These are phyloP conservation scores for Carcina quercana DNA, from an alignment of 2,888 invertebrate genomes.

Conservation along the genomic window DNA sequence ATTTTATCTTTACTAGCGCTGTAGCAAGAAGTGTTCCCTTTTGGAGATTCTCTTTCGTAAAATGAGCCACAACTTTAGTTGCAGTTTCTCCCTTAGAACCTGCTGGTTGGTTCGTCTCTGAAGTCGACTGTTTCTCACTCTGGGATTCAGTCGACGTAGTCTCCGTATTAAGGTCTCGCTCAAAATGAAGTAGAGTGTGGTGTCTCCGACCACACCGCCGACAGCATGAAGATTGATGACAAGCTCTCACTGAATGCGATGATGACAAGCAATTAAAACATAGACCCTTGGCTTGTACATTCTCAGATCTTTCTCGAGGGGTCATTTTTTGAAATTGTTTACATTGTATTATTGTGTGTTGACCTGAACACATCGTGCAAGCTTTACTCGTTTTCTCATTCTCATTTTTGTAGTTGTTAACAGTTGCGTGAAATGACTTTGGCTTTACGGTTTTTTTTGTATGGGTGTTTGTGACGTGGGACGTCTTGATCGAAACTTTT, in stretches of 20 bases:
- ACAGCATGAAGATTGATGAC: constrained; percentile 12
- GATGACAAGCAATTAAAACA: constrained; percentile 13
- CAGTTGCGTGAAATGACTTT: constrained; percentile 9
- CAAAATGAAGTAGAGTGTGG: constrained; percentile 16
- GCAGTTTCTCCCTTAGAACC: background rate
- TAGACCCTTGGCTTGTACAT: constrained; percentile 9
- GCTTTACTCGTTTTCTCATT: too few relatives aligned
- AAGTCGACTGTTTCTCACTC: too few relatives aligned
- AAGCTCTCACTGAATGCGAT: constrained; percentile 7
- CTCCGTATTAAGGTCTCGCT: background rate
- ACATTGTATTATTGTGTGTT: constrained; percentile 11
- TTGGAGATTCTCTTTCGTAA: background rate
- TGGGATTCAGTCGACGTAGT: background rate
- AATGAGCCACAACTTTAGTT: background rate
- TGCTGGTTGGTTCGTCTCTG: background rate
- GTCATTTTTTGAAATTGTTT: constrained; percentile 12
- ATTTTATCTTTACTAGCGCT: constrained; percentile 1
- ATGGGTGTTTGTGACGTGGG: background rate
- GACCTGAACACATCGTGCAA: too few relatives aligned
- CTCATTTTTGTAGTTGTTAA: background rate
- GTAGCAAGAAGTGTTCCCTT: constrained; percentile 6
- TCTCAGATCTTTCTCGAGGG: constrained; percentile 7
- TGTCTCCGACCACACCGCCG: constrained; percentile 14
- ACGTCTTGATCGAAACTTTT: too few relatives aligned
- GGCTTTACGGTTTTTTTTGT: constrained; percentile 4